Evolutionary conservation across 2,888 invertebrate species (phyloP).

Genomic region (Phrixothrix hirtus): DNA sequence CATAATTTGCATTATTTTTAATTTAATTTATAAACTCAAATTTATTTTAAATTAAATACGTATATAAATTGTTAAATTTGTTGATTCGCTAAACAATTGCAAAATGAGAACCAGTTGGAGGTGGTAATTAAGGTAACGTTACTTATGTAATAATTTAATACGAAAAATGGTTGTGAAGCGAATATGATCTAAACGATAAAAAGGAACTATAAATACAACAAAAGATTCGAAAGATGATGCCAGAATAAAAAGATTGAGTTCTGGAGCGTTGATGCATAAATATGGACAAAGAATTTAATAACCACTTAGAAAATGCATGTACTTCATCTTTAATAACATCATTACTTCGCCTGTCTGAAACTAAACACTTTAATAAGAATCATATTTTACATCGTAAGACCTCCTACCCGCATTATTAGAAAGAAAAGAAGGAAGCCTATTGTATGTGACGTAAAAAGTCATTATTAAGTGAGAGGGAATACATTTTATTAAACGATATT

Average conservation of each 20-base stretch:
- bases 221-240: no score
- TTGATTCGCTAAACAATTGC: no score
- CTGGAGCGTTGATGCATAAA: conserved; percentile 12
- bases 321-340: conserved; percentile 5
- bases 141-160: neutral
- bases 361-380: conserved; percentile 23
- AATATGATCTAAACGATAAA: neutral
- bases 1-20: no score
- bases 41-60: no score
- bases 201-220: neutral
- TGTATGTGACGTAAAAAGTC: conserved; percentile 12
- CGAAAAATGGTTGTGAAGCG: neutral
- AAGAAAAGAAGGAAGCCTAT: conserved; percentile 12
- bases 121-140: no score
- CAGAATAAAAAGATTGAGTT: no score
- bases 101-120: no score
- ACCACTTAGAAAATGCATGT: conserved; percentile 19
- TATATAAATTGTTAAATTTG: no score
- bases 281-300: conserved; percentile 19
- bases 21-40: no score
- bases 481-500: conserved; percentile 49
- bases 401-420: conserved; percentile 15
- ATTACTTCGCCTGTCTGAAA: conserved; percentile 19
- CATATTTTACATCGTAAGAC: conserved; percentile 17
- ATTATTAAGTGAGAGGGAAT: conserved; percentile 27